Conservation (phyloP, 2,113 vertebrate genomes). For the Cranoglanis bouderius region DNA sequence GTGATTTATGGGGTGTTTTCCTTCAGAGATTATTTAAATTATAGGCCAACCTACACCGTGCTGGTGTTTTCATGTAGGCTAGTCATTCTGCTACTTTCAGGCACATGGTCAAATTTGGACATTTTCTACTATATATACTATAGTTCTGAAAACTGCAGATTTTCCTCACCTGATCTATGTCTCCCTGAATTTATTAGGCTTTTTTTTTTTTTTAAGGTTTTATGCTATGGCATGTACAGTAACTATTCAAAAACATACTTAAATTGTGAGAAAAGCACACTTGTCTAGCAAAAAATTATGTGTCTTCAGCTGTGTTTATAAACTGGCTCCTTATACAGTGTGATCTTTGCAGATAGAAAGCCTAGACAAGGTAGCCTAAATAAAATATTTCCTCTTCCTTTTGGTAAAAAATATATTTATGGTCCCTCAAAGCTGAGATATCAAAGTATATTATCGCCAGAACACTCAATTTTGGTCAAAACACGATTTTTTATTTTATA, state of each 20-base stretch:
- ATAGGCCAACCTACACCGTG: neutral
- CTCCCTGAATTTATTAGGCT: neutral
- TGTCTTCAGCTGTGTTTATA: neutral
- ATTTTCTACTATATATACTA: neutral
- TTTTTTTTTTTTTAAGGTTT: neutral
- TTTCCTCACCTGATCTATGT: neutral
- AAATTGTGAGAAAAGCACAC: neutral
- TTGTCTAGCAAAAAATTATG: neutral
- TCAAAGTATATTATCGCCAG: neutral
- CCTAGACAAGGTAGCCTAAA: neutral
- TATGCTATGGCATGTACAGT: neutral
- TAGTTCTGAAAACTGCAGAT: neutral
- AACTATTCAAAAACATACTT: neutral
- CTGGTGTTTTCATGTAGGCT: neutral
- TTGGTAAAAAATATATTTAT: neutral
- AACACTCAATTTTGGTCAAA: neutral
- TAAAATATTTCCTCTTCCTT: neutral
- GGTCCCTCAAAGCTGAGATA: neutral
- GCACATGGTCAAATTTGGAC: neutral
- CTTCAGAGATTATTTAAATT: neutral
- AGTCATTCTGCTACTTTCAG: neutral
- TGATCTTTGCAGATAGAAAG: neutral
- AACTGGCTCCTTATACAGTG: neutral
- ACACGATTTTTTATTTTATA: neutral
- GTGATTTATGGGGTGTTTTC: conserved; percentile 21